phyloP scores from a whole-genome alignment of 2,888 invertebrate genomes.

The Boloria euphrosyne region DNA sequence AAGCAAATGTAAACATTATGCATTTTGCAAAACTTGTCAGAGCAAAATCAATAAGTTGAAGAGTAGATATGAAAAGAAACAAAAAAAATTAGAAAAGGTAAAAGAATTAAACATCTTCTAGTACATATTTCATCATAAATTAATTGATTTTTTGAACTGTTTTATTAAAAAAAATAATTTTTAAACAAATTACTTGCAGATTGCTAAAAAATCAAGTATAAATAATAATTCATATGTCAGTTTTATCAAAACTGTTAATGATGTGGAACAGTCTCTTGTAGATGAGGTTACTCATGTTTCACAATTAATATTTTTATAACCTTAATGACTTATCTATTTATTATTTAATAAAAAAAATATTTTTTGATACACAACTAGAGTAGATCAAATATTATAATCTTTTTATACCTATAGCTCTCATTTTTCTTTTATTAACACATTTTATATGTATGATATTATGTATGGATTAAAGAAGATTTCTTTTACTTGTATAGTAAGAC shows the following conservation, averaged over 20 bases:
- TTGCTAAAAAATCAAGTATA: slow-evolving; percentile 43
- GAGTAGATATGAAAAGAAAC: slow-evolving; percentile 57
- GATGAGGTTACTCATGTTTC: slow-evolving; percentile 58
- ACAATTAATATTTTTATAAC: slow-evolving; percentile 1
- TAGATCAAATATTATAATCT: too few relatives aligned
- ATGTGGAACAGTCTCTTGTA: slow-evolving; percentile 60
- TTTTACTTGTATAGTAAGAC: too few relatives aligned
- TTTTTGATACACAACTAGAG: background rate
- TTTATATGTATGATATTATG: too few relatives aligned
- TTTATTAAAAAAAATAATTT: background rate
- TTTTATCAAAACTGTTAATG: slow-evolving; percentile 57
- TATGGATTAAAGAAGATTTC: too few relatives aligned
- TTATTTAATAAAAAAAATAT: background rate
- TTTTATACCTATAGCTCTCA: too few relatives aligned
- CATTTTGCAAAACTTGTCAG: slow-evolving; percentile 58
- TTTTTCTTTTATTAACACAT: too few relatives aligned
- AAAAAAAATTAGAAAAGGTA: slow-evolving; percentile 55
- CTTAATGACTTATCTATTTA: background rate
- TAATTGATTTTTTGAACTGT: background rate
- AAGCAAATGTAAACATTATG: slow-evolving; percentile 57
- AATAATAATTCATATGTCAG: slow-evolving; percentile 47
- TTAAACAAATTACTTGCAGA: slow-evolving; percentile 54
- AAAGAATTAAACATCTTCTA: background rate
- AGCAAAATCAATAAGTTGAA: slow-evolving; percentile 47
- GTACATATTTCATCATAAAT: background rate